These are phyloP conservation scores for Crotalus viridis DNA, from an alignment of 2,113 vertebrate genomes.

Conservation along the genomic window DNA sequence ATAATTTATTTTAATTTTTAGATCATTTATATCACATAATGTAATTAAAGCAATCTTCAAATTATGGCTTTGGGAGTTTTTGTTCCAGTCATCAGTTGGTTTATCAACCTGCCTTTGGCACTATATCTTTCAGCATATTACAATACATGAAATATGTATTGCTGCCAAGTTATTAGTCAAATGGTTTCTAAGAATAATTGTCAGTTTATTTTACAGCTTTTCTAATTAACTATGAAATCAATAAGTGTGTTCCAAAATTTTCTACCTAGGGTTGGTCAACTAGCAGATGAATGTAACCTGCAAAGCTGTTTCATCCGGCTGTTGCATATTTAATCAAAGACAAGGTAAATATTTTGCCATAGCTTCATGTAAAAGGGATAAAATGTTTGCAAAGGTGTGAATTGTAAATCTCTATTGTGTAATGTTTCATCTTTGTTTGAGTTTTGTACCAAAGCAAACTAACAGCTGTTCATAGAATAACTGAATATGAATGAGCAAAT, in stretches of 20 bases:
- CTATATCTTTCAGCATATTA: slow-evolving; percentile 34
- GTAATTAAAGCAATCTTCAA: slow-evolving; percentile 43
- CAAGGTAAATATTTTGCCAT: not conserved
- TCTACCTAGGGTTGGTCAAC: not conserved
- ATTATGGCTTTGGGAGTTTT: slow-evolving; percentile 45
- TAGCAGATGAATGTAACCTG: not conserved
- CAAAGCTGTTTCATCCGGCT: not conserved
- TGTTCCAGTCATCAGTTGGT: slow-evolving; percentile 27
- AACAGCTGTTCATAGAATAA: not conserved
- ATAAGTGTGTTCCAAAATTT: not conserved
- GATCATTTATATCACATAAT: slow-evolving; percentile 40
- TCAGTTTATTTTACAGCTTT: slow-evolving; percentile 24
- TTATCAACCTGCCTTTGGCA: slow-evolving; percentile 45
- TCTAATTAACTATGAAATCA: slow-evolving; percentile 8
- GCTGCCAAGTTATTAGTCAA: slow-evolving; percentile 16
- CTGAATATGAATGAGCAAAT: not conserved
- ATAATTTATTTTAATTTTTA: slow-evolving; percentile 36
- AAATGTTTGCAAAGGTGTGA: not conserved
- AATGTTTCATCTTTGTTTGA: not conserved
- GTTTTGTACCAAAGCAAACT: not conserved
- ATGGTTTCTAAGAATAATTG: slow-evolving; percentile 22
- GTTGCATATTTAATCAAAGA: not conserved
- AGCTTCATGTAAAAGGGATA: not conserved
- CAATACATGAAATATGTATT: slow-evolving; percentile 31
- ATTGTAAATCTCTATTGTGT: not conserved